Evolutionary conservation across 2,113 vertebrate genomes (phyloP).

Genomic region (Phalacrocorax pelagicus): DNA sequence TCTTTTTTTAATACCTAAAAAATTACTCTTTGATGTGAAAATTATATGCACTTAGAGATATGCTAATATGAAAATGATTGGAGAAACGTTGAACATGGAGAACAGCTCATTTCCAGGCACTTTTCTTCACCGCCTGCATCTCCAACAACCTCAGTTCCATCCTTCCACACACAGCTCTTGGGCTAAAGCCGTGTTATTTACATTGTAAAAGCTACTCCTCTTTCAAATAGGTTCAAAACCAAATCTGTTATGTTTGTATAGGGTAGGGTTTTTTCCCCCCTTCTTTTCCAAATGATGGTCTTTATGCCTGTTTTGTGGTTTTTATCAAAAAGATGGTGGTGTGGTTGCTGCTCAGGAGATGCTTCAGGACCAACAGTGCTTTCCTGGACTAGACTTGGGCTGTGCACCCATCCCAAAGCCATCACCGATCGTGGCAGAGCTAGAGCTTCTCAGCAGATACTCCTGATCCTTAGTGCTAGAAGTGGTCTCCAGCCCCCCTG

Average conservation of each 20-base stretch:
- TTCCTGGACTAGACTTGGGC: not conserved
- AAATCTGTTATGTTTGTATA: not conserved
- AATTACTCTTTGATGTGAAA: conserved; percentile 78
- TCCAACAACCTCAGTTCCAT: not conserved
- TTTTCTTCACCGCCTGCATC: conserved; percentile 30
- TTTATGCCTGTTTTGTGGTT: accelerated
- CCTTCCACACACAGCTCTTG: not conserved
- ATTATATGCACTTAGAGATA: conserved; percentile 77
- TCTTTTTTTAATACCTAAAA: conserved; percentile 32
- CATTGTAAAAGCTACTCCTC: not conserved
- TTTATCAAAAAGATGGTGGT: not conserved
- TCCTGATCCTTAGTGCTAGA: not conserved
- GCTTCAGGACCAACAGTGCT: not conserved
- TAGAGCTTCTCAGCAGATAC: not conserved
- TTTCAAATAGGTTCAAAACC: not conserved
- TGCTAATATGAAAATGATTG: conserved; percentile 73
- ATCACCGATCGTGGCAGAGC: accelerated
- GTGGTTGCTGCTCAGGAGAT: not conserved
- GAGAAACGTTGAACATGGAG: conserved; percentile 24
- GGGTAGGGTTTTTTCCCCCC: accelerated
- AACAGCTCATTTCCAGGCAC: conserved; percentile 32
- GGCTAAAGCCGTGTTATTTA: not conserved
- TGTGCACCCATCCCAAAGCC: not conserved
- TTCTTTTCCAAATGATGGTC: not conserved
- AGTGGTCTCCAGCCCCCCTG: not conserved